Evolutionary conservation across 2,888 invertebrate species (phyloP), one percentile per base, ranked within the genome.

Genomic region (Eilema sororculum): DNA sequence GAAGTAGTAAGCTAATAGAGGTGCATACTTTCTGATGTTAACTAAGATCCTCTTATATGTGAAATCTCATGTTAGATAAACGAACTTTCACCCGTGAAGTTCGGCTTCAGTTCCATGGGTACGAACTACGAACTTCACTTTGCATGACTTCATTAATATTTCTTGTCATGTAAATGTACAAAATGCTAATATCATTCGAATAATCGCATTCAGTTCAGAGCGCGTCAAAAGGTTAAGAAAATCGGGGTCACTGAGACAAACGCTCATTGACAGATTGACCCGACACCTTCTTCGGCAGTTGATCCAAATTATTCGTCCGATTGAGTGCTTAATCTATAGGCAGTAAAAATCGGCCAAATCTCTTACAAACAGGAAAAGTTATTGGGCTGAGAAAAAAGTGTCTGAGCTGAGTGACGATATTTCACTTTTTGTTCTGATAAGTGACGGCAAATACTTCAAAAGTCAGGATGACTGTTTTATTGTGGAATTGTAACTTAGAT

Each of bases 321-420:
- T 57, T 65, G 33, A 65, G 30, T 65, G 28, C 65, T 65, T 24
- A 30, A 25, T 30, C 33, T 33, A 33, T 22, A 57, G n/a, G 28
- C 33, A 20, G 30, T 57, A 57, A 65, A 57, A 65, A 30, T 65
- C 33, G 33, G 22, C 22, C 56, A 56, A 65, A 65, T 30, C 57
- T 65, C 41, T 33, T 57, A 65, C 33, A 57, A 65, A 57, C 30
- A 65, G 65, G 30, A 57, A 57, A 65, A 57, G 65, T 65, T 65
- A 57, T 28, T 65, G 22, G 24, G 22, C 12, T 16, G 33, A 57
- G 57, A 30, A 33, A 56, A 24, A 46, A 58, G n/a, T 58, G 22
- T 24, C 57, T 58, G 22, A 58, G 13, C 13, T 25, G 57, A 58
- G 25, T 58, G 57, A 58, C 13, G 57, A 25, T 25, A 25, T 25